phyloP scores from a whole-genome alignment of 2,888 invertebrate species.

The Elgonia sp. region DNA sequence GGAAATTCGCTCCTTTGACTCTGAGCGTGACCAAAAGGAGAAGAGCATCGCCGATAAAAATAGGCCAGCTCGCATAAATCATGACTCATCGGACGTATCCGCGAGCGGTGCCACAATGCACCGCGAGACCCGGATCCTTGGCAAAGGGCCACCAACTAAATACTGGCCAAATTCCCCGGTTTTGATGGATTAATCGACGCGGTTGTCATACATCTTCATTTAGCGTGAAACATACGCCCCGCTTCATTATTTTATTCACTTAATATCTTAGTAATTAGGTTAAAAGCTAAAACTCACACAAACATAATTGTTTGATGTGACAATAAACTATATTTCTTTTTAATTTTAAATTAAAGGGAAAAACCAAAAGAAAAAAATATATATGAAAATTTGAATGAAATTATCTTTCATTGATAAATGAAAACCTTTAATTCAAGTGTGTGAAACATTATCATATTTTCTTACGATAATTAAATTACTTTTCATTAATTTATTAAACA shows the following conservation, averaged over 20 bases:
- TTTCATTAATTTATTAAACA: no score
- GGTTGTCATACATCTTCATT: conserved; percentile 43
- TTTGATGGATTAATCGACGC: conserved; percentile 64
- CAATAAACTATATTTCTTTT: no score
- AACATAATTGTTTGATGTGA: no score
- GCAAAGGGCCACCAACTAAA: conserved; percentile 63
- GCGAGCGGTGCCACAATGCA: conserved; percentile 52
- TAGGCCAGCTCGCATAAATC: conserved; percentile 66
- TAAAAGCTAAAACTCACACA: conserved; percentile 19
- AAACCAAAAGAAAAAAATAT: no score
- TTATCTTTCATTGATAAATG: no score
- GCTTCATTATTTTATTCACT: conserved; percentile 40
- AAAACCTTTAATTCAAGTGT: no score
- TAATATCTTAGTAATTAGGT: conserved; percentile 34
- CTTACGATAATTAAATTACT: no score
- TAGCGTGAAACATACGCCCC: conserved; percentile 19
- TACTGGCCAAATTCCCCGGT: conserved; percentile 47
- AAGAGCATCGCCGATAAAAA: conserved; percentile 64
- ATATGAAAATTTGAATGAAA: no score
- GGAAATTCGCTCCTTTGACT: conserved; percentile 52
- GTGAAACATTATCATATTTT: no score
- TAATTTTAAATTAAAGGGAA: no score
- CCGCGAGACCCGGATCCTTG: conserved; percentile 56
- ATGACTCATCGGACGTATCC: conserved; percentile 67
- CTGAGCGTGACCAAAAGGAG: conserved; percentile 42